A percentile compares a stretch with the other conserved stretches of the same genome.
phyloP scores from a whole-genome alignment of 2,113 vertebrate species.

The Cottus gobio region DNA sequence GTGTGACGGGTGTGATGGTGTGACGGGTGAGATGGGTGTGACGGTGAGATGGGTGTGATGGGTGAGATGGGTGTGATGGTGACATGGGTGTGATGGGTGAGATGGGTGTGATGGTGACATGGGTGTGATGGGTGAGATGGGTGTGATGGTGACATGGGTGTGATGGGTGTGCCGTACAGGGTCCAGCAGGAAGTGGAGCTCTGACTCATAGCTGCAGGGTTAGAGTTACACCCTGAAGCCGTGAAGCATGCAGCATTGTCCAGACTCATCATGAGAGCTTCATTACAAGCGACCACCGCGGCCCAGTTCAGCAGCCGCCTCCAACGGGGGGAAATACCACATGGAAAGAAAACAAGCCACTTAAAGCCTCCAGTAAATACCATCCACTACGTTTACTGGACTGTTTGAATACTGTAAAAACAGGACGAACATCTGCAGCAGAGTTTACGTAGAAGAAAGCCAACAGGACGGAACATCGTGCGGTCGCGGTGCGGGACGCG shows the following conservation, averaged over 20 bases:
- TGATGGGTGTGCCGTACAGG: no score
- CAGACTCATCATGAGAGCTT: slow-evolving; percentile 15
- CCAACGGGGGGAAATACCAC: slow-evolving; percentile 32
- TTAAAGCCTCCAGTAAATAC: slow-evolving; percentile 52
- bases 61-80: no score
- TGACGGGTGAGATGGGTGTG: no score
- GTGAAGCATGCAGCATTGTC: not conserved
- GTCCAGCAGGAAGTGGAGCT: no score
- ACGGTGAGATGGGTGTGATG: no score
- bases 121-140: no score
- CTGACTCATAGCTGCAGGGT: slow-evolving; percentile 58
- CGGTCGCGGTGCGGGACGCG: no score
- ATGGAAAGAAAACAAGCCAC: slow-evolving; percentile 5
- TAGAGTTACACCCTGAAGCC: not conserved
- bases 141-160: no score
- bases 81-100: no score
- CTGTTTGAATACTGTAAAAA: slow-evolving; percentile 35
- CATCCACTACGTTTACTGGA: slow-evolving; percentile 30
- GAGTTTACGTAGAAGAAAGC: slow-evolving; percentile 30
- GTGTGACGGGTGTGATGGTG: no score
- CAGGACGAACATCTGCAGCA: slow-evolving; percentile 47
- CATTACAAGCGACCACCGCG: slow-evolving; percentile 1
- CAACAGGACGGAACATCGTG: no score
- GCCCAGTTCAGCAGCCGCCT: slow-evolving; percentile 8
- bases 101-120: no score